Base-by-base conservation (phyloP, 2,113 vertebrate species). In the Odocoileus virginianus region DNA sequence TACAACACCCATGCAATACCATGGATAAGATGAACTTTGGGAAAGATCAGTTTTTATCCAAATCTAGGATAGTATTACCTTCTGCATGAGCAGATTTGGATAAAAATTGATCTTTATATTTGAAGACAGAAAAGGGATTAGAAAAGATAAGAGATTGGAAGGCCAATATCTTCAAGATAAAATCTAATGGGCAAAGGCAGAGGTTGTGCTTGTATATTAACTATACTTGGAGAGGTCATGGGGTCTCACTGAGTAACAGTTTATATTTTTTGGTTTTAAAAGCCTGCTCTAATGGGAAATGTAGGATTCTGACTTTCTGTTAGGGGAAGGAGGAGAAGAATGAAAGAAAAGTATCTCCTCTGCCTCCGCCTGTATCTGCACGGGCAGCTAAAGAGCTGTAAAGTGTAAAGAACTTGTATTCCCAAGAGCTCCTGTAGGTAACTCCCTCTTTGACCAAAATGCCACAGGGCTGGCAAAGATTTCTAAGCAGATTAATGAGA, bases 111-210 rank as follows among this genome's bases (percentile, higher is more conserved):
- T 4, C 30, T 55, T 6, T 23, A 84, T n/a, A 58, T 67, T 11
- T 67, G 71, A 85, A 74, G 33, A 67, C 40, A 81, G 47, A 50
- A 67, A 96, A 95, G 36, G 27, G 27, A 92, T 10, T 89, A 25
- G 85, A 81, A 91, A 86, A 95, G 61, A 78, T 19, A 60, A 89
- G 36, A 87, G 7, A 12, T 30, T 55, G 14, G 74, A 25, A 89
- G 87, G 30, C 40, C 17, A 91, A 40, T 88, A 47, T 5, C 19
- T 82, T 89, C 10, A 12, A 81, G 82, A 93, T 79, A 88, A 93
- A 95, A 86, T 76, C 45, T 82, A 93, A 91, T 43, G 27, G 7
- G 19, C 76, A 91, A 79, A 93, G 74, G n/a, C 30, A 84, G 27
- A 54, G 58, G 12, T 36, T 54, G 7, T 52, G n/a, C 33, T 76